phyloP scores from a whole-genome alignment of 2,797 vertebrate species.

The Sebastes jordani region DNA sequence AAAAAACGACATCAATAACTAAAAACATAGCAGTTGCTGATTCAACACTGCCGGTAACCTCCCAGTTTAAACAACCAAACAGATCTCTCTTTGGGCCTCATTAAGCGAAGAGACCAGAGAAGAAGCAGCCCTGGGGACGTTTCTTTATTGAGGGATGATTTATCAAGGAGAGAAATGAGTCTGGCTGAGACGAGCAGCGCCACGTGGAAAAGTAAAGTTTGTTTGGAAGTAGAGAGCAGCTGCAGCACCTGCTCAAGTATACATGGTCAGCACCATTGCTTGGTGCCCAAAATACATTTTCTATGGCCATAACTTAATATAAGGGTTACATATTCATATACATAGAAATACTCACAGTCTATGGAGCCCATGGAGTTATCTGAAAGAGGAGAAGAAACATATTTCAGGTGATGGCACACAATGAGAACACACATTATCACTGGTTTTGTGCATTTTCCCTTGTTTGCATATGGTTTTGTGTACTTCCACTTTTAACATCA shows the following conservation, averaged over 20 bases:
- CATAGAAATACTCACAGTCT: constrained; percentile 88
- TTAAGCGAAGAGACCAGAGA: constrained; percentile 65
- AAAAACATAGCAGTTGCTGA: constrained; percentile 49
- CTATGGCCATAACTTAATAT: background rate
- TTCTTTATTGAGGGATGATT: constrained; percentile 51
- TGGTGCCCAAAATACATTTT: constrained; percentile 37
- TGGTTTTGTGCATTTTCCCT: background rate
- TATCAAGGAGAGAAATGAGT: constrained; percentile 61
- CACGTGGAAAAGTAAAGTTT: constrained; percentile 43
- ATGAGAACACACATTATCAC: background rate
- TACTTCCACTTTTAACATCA: background rate
- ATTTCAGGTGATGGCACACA: constrained; percentile 8
- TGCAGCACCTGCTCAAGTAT: constrained; percentile 64
- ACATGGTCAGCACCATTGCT: constrained; percentile 15
- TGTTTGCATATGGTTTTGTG: background rate
- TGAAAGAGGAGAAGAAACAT: constrained; percentile 72
- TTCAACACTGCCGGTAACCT: constrained; percentile 40
- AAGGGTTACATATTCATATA: no score
- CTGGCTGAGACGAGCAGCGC: constrained; percentile 38
- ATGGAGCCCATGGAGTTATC: constrained; percentile 89
- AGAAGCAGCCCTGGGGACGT: constrained; percentile 30
- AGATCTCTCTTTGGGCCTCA: constrained; percentile 70
- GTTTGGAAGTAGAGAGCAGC: constrained; percentile 40
- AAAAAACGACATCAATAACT: constrained; percentile 56
- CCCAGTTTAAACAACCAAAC: constrained; percentile 40